These are phyloP conservation scores for Himalopsyche tibetana DNA, from an alignment of 2,888 invertebrate genomes.

Conservation along the genomic window DNA sequence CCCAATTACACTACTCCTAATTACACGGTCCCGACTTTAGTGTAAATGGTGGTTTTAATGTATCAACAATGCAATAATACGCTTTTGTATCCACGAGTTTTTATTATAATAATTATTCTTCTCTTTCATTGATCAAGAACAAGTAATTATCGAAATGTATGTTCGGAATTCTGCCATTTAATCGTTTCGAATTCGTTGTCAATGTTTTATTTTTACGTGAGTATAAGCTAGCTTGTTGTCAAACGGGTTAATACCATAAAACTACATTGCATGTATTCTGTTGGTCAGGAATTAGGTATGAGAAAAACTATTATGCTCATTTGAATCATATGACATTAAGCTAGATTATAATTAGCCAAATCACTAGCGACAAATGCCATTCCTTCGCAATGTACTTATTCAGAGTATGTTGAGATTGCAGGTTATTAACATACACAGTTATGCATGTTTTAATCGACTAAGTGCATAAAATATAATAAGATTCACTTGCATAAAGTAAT, in stretches of 20 bases:
- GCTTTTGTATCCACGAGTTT: no score
- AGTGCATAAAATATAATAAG: no score
- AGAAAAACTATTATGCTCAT: background rate
- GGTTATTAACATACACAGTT: background rate
- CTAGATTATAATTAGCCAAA: background rate
- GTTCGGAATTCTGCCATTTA: no score
- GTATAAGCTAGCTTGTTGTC: no score
- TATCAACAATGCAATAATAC: no score
- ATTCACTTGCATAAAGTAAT: no score
- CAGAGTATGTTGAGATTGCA: background rate
- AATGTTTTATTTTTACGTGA: no score
- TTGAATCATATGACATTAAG: background rate
- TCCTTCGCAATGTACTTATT: background rate
- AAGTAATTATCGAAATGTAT: no score
- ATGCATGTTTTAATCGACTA: background rate
- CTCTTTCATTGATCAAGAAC: no score
- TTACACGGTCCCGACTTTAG: constrained; percentile 32
- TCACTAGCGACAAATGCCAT: background rate
- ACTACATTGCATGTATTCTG: background rate
- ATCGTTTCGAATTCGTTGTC: no score
- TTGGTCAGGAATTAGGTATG: background rate
- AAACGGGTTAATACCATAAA: background rate
- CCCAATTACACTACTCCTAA: background rate
- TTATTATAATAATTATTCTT: no score
- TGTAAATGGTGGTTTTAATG: background rate